A percentile compares a stretch with the other conserved stretches of the same genome.
These are phyloP conservation scores for Cromileptes altivelis DNA, from an alignment of 2,113 vertebrate species.

Conservation along the genomic window DNA sequence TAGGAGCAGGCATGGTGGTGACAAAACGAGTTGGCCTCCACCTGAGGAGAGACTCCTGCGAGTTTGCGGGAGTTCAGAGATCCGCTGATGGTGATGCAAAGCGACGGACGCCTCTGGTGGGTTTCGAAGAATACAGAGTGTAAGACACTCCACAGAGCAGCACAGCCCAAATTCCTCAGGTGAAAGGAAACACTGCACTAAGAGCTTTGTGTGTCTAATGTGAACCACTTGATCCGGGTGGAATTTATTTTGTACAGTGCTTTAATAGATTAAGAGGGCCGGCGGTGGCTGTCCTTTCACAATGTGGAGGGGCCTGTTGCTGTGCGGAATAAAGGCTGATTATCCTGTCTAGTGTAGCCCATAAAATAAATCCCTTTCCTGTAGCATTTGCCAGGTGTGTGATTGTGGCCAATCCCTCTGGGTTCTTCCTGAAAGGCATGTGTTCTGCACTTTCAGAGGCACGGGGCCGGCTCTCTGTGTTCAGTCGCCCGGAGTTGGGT, in stretches of 20 bases:
- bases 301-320: conserved; percentile 49
- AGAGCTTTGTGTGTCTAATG: conserved; percentile 26
- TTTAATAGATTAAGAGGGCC: conserved; percentile 65
- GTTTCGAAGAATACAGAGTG: conserved; percentile 48
- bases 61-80: conserved; percentile 42
- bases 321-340: conserved; percentile 53
- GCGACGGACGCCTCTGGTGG: conserved; percentile 64
- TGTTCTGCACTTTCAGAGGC: conserved; percentile 55
- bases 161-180: conserved; percentile 38
- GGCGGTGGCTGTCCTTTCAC: conserved; percentile 36
- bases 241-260: conserved; percentile 58
- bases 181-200: conserved; percentile 37
- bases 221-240: conserved; percentile 33
- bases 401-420: conserved; percentile 47
- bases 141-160: conserved; percentile 34
- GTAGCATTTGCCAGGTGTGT: conserved; percentile 69
- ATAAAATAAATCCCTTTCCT: conserved; percentile 66
- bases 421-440: conserved; percentile 68
- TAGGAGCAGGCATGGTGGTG: conserved; percentile 23
- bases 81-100: conserved; percentile 63
- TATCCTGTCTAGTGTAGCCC: conserved; percentile 51
- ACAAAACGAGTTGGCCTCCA: conserved; percentile 35
- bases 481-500: conserved; percentile 48
- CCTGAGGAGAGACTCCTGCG: conserved; percentile 52
- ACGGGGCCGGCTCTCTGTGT: conserved; percentile 32